A percentile compares a stretch with the other conserved stretches of the same genome.
Evolutionary conservation across 2,113 vertebrate genomes (phyloP).

Genomic region (Rhegmatorhina hoffmannsi): DNA sequence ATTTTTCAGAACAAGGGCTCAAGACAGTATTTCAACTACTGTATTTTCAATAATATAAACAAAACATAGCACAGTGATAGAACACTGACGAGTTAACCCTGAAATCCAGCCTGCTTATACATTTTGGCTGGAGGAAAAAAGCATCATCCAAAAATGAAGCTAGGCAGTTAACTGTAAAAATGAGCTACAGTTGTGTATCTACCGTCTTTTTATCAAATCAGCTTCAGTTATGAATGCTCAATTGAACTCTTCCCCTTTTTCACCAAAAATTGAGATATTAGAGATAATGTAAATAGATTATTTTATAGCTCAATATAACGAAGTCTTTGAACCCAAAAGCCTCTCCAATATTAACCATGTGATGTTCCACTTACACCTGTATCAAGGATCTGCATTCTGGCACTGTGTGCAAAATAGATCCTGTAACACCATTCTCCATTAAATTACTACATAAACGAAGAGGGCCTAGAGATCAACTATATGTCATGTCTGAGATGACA

Average conservation of each 20-base stretch:
- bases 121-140: not conserved
- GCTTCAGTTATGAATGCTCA: not conserved
- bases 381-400: not conserved
- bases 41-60: not conserved
- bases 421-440: not conserved
- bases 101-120: not conserved
- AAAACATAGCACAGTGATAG: not conserved
- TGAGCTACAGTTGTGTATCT: not conserved
- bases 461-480: not conserved
- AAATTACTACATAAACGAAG: not conserved
- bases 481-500: slow-evolving; percentile 4
- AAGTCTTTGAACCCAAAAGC: not conserved
- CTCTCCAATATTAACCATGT: not conserved
- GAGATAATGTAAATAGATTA: not conserved
- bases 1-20: not conserved
- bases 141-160: not conserved
- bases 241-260: not conserved
- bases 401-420: not conserved
- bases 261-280: not conserved
- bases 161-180: not conserved
- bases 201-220: not conserved
- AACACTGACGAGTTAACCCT: not conserved
- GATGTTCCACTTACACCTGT: not conserved
- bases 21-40: not conserved
- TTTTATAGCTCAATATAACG: not conserved